These are phyloP conservation scores for Xestia rhomboidea DNA, from an alignment of 2,888 invertebrate genomes.

Conservation along the genomic window DNA sequence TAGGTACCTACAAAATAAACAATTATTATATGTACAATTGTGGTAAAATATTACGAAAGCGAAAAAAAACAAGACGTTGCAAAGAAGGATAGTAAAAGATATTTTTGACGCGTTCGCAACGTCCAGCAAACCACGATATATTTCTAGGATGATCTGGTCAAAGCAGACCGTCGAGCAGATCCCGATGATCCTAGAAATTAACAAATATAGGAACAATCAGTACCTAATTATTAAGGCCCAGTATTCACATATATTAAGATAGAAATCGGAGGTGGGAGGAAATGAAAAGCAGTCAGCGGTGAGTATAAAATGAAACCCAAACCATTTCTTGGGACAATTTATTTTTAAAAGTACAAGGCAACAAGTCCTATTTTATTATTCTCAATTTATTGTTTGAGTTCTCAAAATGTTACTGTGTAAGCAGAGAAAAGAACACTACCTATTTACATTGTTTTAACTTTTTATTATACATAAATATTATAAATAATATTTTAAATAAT, in stretches of 20 bases:
- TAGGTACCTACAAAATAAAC: conserved; percentile 35
- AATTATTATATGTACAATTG: neutral
- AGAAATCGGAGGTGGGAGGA: neutral
- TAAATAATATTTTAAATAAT: neutral
- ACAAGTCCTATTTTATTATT: neutral
- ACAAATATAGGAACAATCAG: neutral
- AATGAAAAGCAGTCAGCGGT: neutral
- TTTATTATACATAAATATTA: neutral
- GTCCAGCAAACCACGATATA: neutral
- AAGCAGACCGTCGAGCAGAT: neutral
- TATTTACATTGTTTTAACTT: neutral
- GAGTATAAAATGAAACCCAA: neutral
- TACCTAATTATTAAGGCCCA: neutral
- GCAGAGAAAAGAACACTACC: neutral
- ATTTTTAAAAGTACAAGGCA: neutral
- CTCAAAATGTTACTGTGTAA: neutral
- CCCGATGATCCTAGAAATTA: neutral
- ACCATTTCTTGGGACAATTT: neutral
- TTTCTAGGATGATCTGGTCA: neutral
- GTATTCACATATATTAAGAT: neutral
- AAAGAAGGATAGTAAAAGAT: neutral
- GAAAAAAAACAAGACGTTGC: neutral
- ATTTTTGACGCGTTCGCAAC: neutral
- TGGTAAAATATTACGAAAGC: neutral
- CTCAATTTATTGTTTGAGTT: neutral